Evolutionary conservation across 2,888 invertebrate genomes (phyloP).

Genomic region (Hypolimnas misippus): DNA sequence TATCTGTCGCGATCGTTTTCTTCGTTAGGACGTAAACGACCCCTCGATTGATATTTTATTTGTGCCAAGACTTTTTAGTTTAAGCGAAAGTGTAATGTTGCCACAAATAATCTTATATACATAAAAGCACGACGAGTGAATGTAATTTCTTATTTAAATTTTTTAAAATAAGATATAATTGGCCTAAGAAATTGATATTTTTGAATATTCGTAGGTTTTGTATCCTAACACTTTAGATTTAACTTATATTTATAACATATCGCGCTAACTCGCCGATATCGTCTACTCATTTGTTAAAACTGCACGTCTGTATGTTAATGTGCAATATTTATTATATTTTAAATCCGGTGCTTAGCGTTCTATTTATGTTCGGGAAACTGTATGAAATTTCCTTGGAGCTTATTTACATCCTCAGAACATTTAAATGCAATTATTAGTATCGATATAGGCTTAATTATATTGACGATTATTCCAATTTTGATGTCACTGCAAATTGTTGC

Average conservation of each 20-base stretch:
- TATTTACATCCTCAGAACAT: constrained; percentile 73
- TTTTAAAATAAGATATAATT: constrained; percentile 63
- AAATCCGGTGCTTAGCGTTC: constrained; percentile 63
- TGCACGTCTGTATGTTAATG: constrained; percentile 55
- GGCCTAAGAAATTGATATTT: constrained; percentile 79
- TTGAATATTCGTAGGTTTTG: constrained; percentile 69
- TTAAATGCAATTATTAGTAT: constrained; percentile 58
- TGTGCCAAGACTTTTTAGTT: constrained; percentile 79
- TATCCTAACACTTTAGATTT: constrained; percentile 62
- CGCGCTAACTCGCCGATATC: constrained; percentile 36
- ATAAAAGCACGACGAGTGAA: constrained; percentile 50
- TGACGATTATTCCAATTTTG: constrained; percentile 33
- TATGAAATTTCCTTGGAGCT: constrained; percentile 24
- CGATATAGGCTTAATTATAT: constrained; percentile 57
- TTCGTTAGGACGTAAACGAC: constrained; percentile 47
- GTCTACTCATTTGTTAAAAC: constrained; percentile 57
- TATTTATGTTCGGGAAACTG: constrained; percentile 42
- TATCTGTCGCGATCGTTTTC: constrained; percentile 46
- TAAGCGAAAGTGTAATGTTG: constrained; percentile 62
- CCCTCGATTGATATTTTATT: constrained; percentile 69
- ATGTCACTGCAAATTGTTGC: constrained; percentile 23
- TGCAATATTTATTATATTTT: constrained; percentile 67
- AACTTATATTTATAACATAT: constrained; percentile 51
- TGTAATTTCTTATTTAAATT: constrained; percentile 54
- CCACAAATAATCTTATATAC: constrained; percentile 49